Evolutionary conservation across 2,888 invertebrate genomes (phyloP), one percentile per base, ranked within the genome.

Genomic region (Globia sparganii): DNA sequence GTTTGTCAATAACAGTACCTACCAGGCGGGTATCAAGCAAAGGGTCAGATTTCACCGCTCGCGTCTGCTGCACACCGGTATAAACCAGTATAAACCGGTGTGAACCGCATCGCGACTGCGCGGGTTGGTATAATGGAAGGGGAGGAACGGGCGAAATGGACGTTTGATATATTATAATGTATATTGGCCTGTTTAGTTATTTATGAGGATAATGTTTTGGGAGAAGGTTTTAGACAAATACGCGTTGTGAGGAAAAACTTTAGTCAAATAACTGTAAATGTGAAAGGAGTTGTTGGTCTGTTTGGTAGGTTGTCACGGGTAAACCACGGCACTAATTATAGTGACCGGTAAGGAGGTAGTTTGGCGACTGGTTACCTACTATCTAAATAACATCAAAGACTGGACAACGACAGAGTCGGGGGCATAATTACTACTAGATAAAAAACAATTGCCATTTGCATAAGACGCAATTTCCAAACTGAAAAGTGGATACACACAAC

Each of bases 121-220:
- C 58, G 61, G 64, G 9, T 43, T 34, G 25, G 46, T 71, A 58
- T 80, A 77, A 79, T 80, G 67, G 67, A 72, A 74, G 80, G 82
- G 80, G 84, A 80, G 68, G 68, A 25, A 40, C 80, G 74, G 68
- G 34, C 25, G 46, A 74, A 84, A 71, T 84, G 80, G 80, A 82
- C 74, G 66, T 31, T 37, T 67, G 72, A 72, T 83, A 56, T 69
- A 73, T 46, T 69, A 69, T 46, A 78, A 78, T 61, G 46, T 69
- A 56, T 43, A 77, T 53, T 62, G 59, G 58, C 56, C n/a, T 59
- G 77, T 70, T 77, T 66, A 61, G 64, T 65, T 80, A 70, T 80
- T 82, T 82, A 82, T 82, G 69, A 65, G 77, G 37, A 65, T 31
- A 65, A 66, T 49, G 53, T n/a, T 77, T 80, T 58, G 25, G 49